Conservation (phyloP, 2,797 vertebrate species). For the Brotula barbata region DNA sequence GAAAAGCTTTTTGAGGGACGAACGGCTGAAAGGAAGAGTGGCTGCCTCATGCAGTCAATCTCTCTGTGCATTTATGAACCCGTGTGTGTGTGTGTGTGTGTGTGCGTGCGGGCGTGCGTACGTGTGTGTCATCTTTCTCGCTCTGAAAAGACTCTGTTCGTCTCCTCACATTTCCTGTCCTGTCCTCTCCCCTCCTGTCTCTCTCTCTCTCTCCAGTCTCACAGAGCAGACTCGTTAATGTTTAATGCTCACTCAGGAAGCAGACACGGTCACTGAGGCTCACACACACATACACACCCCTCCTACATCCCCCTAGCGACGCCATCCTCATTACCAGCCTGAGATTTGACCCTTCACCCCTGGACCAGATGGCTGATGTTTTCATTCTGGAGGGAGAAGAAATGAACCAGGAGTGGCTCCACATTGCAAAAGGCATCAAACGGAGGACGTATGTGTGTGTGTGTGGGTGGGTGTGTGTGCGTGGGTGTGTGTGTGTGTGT, state of each 20-base stretch:
- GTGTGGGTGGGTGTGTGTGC: too few relatives aligned
- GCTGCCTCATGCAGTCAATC: constrained; percentile 31
- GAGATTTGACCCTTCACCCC: constrained; percentile 80
- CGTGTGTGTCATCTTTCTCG: constrained; percentile 8
- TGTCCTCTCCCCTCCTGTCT: constrained; percentile 3
- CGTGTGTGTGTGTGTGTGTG: constrained; percentile 1
- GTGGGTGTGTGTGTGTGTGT: too few relatives aligned
- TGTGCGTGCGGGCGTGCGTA: constrained; percentile 14
- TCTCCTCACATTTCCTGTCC: constrained; percentile 41
- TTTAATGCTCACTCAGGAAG: constrained; percentile 80
- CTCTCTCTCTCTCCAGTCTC: constrained; percentile 44
- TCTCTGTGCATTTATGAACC: constrained; percentile 23
- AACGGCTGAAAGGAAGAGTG: constrained; percentile 43
- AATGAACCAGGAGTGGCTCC: constrained; percentile 62
- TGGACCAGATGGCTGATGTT: constrained; percentile 82
- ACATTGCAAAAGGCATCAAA: constrained; percentile 41
- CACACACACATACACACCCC: constrained; percentile 44
- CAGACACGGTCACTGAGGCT: constrained; percentile 61
- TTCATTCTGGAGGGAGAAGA: constrained; percentile 71
- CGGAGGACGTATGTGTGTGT: constrained; percentile 23
- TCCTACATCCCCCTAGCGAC: constrained; percentile 73
- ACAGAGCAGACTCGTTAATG: constrained; percentile 76
- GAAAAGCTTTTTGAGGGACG: constrained; percentile 59
- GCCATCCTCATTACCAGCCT: constrained; percentile 82
- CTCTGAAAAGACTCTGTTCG: constrained; percentile 30